Conservation (phyloP, 2,888 invertebrate species). For the Xanthostigma xanthostigma region DNA sequence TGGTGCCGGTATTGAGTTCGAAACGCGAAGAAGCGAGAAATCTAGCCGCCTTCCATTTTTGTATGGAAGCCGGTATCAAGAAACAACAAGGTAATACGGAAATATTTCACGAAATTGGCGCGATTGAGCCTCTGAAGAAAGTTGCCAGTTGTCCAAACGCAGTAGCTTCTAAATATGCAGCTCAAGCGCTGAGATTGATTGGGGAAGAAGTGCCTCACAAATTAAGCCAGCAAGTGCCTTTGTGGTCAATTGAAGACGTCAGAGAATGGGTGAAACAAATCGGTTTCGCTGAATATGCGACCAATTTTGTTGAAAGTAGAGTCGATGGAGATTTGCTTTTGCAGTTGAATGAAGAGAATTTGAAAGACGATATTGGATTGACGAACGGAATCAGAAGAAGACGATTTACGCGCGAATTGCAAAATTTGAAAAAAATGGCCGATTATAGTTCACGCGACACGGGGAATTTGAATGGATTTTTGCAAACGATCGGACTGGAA, state of each 20-base stretch:
- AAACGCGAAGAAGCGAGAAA: slow-evolving; percentile 92
- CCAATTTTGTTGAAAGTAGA: slow-evolving; percentile 74
- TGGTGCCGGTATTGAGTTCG: slow-evolving; percentile 88
- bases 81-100: slow-evolving; percentile 82
- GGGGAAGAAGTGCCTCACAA: slow-evolving; percentile 97
- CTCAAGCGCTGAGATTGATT: slow-evolving; percentile 77
- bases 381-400: slow-evolving; percentile 85
- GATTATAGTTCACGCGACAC: slow-evolving; percentile 91
- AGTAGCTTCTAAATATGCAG: slow-evolving; percentile 92
- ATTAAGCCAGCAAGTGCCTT: slow-evolving; percentile 91
- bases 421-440: slow-evolving; percentile 86
- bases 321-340: slow-evolving; percentile 94
- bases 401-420: slow-evolving; percentile 83
- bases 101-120: slow-evolving; percentile 87
- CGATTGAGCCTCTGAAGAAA: slow-evolving; percentile 86
- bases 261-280: slow-evolving; percentile 98
- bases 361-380: slow-evolving; percentile 84
- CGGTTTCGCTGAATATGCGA: slow-evolving; percentile 74
- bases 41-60: slow-evolving; percentile 94
- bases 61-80: slow-evolving; percentile 98
- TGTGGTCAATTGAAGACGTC: slow-evolving; percentile 95
- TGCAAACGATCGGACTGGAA: slow-evolving; percentile 72
- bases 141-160: slow-evolving; percentile 97
- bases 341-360: slow-evolving; percentile 81
- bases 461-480: slow-evolving; percentile 75